Evolutionary conservation across 2,888 invertebrate genomes (phyloP), one percentile per base, ranked within the genome.

Genomic region (Osmoderma eremita): DNA sequence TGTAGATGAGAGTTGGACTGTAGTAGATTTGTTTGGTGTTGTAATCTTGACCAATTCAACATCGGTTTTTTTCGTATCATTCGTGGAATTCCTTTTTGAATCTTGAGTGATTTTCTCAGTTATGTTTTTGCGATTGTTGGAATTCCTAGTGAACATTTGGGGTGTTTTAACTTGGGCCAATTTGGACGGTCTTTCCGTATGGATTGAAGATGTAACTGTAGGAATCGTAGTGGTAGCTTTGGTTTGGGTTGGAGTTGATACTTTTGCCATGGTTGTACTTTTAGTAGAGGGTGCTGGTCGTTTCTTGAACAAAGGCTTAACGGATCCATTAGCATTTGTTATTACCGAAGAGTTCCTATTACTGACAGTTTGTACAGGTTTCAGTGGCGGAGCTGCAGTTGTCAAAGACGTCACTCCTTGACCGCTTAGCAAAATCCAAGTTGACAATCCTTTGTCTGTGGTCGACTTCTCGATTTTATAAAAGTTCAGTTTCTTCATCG

Each of bases 391-490:
- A 66, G 76, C 78, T 20, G 74, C 66, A 0, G 82, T 82, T 10
- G 75, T 65, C 8, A 76, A 73, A 3, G 74, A 53, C 5, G 75
- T 62, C n/a, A 80, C 79, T 1, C 79, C 78, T 15, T 84, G 84
- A 6, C 86, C 85, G 74, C 90, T 91, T 15, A 92, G 78, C 15
- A 91, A 83, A 68, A 92, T 88, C 92, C 92, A 92, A 0, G 92
- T 92, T 0, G 91, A 92, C 69, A 92, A 84, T 0, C 91, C 91
- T 76, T 88, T 88, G 86, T 86, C 53, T 85, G 91, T 65, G 84
- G 88, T 65, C 83, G 82, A 76, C 74, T 78, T 75, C 72, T 78
- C 80, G 17, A 80, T 65, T 76, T 81, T 83, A 62, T 81, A 80
- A 70, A 80, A 80, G 65, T 76, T 77, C 56, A 79, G 50, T 72